Evolutionary conservation across 1,140 invertebrate species (phyloP).

Genomic region (Melanaphis sacchari): DNA sequence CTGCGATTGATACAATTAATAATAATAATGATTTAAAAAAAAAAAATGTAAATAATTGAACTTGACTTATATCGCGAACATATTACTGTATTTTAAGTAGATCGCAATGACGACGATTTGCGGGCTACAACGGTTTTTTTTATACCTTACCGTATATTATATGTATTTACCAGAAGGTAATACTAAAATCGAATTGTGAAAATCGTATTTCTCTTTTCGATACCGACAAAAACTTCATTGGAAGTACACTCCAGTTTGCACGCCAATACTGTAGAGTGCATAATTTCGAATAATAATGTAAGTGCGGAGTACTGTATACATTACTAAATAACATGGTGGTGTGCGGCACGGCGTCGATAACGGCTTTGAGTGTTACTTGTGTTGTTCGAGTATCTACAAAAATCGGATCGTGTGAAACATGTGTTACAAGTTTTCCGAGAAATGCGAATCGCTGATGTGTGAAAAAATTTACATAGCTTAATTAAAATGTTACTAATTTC

Average conservation of each 20-base stretch:
- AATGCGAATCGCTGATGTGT: not conserved
- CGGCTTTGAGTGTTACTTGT: not conserved
- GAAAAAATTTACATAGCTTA: not conserved
- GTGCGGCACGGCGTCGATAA: not conserved
- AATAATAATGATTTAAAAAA: too few relatives aligned
- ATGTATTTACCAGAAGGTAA: too few relatives aligned
- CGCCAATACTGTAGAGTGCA: not conserved
- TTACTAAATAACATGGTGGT: too few relatives aligned
- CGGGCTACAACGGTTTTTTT: not conserved
- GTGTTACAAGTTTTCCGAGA: not conserved
- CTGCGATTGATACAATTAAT: too few relatives aligned
- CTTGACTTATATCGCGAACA: not conserved
- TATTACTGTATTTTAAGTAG: not conserved
- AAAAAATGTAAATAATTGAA: too few relatives aligned
- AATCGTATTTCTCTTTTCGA: not conserved
- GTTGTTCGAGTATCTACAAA: not conserved
- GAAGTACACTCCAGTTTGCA: too few relatives aligned
- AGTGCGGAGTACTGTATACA: not conserved
- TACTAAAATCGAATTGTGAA: not conserved
- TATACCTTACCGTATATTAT: not conserved
- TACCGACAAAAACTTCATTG: too few relatives aligned
- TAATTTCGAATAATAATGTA: slow-evolving; percentile 2
- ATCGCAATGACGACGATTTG: not conserved
- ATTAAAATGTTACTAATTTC: not conserved
- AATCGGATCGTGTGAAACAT: not conserved